A percentile compares a stretch with the other conserved stretches of the same genome.
Conservation (phyloP, 1,140 invertebrate genomes). For the Meteorus sp. region DNA sequence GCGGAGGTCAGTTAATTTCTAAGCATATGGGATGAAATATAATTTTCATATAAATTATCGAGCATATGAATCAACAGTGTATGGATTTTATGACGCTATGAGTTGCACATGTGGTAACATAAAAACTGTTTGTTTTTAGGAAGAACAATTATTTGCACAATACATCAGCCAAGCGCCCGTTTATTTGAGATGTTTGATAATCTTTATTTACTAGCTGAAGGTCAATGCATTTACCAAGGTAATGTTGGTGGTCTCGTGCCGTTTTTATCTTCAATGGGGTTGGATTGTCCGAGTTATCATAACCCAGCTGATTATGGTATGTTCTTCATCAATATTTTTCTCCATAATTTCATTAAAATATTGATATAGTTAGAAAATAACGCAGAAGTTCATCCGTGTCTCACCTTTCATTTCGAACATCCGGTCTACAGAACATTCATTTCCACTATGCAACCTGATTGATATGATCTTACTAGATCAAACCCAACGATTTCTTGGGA, state of each 20-base stretch:
- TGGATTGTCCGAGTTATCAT: conserved; percentile 90
- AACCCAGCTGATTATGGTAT: conserved; percentile 94
- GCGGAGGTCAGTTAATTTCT: conserved; percentile 68
- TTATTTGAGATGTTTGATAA: conserved; percentile 96
- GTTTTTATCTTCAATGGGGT: conserved; percentile 79
- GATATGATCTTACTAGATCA: too few species aligned
- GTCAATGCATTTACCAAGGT: conserved; percentile 91
- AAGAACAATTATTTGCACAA: conserved; percentile 92
- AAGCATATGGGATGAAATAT: too few species aligned
- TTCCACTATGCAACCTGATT: too few species aligned
- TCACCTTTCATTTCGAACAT: too few species aligned
- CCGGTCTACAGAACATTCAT: too few species aligned
- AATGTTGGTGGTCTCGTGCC: conserved; percentile 79
- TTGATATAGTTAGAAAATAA: too few species aligned
- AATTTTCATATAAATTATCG: too few species aligned
- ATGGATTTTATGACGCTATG: too few species aligned
- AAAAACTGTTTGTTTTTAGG: conserved; percentile 56
- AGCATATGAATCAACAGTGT: too few species aligned
- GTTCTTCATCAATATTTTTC: conserved; percentile 25
- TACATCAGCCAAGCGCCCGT: conserved; percentile 94
- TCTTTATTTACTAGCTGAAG: conserved; percentile 86
- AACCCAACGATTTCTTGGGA: too few species aligned
- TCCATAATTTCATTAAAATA: neutral
- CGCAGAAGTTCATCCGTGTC: too few species aligned
- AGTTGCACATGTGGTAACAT: too few species aligned